Conservation (phyloP, 2,888 invertebrate species). For the Euplexia lucipara region DNA sequence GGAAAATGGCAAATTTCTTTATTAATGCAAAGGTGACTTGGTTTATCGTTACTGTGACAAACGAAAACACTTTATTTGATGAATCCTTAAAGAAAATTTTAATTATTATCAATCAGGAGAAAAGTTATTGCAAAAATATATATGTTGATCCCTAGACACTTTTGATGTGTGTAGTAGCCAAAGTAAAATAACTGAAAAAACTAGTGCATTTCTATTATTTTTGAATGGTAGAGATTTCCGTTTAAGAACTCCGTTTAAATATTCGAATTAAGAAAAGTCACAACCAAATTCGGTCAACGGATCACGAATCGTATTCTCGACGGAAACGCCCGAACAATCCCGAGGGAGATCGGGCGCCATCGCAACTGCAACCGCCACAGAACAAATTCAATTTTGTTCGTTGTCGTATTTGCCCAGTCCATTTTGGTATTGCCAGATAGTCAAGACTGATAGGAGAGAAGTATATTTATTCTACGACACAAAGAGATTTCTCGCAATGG, state of each 20-base stretch:
- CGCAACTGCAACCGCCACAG: slow-evolving; percentile 71
- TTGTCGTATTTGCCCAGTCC: slow-evolving; percentile 80
- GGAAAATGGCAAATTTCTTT: too few species aligned
- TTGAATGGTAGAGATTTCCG: too few species aligned
- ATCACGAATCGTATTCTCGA: slow-evolving; percentile 66
- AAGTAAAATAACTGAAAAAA: too few species aligned
- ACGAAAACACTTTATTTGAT: too few species aligned
- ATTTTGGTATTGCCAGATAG: slow-evolving; percentile 80
- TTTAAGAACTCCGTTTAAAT: slow-evolving; percentile 15
- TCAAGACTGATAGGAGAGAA: slow-evolving; percentile 68
- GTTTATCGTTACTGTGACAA: too few species aligned
- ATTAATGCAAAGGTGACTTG: too few species aligned
- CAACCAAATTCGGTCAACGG: slow-evolving; percentile 59
- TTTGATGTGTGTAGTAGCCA: too few species aligned
- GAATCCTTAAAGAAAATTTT: too few species aligned
- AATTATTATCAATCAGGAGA: too few species aligned
- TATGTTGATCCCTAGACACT: too few species aligned
- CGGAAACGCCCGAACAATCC: slow-evolving; percentile 69
- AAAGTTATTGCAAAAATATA: too few species aligned
- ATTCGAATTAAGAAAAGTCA: slow-evolving; percentile 49
- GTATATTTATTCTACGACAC: slow-evolving; percentile 71
- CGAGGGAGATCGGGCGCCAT: slow-evolving; percentile 70
- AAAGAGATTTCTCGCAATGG: slow-evolving; percentile 61
- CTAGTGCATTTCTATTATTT: too few species aligned
- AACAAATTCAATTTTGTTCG: slow-evolving; percentile 85